phyloP scores from a whole-genome alignment of 2,113 vertebrate genomes.

The Tragelaphus scriptus region DNA sequence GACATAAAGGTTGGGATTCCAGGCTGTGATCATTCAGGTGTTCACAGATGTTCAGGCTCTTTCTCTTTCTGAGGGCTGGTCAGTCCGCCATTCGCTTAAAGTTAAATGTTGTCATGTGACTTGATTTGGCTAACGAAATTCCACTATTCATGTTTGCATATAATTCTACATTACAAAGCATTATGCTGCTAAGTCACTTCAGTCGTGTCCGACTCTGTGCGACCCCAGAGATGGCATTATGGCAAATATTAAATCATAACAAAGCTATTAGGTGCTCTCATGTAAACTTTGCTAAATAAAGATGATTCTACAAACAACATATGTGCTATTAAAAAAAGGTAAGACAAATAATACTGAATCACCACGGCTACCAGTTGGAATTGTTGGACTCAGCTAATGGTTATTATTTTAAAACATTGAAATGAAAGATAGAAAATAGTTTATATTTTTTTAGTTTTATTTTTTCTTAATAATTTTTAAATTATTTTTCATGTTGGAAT shows the following conservation, averaged over 20 bases:
- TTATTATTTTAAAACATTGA: neutral
- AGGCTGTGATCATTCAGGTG: neutral
- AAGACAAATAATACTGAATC: neutral
- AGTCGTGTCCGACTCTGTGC: too few species aligned
- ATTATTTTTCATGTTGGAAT: neutral
- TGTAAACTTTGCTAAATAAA: neutral
- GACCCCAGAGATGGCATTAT: too few species aligned
- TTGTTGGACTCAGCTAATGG: neutral
- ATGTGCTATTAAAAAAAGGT: neutral
- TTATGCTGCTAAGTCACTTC: too few species aligned
- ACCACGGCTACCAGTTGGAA: neutral
- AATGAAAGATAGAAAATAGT: neutral
- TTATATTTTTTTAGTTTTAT: neutral
- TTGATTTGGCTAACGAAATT: neutral
- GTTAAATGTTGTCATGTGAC: neutral
- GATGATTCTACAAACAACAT: neutral
- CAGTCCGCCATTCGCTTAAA: accelerated
- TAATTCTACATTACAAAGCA: neutral
- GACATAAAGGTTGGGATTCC: neutral
- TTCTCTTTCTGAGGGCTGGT: neutral
- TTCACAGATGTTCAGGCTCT: neutral
- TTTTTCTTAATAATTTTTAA: neutral
- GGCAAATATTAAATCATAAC: neutral
- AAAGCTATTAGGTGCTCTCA: neutral
- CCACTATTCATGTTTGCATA: neutral